These are phyloP conservation scores for Caenorhabditis imperialis DNA, from an alignment of 2,888 invertebrate species.

Conservation along the genomic window DNA sequence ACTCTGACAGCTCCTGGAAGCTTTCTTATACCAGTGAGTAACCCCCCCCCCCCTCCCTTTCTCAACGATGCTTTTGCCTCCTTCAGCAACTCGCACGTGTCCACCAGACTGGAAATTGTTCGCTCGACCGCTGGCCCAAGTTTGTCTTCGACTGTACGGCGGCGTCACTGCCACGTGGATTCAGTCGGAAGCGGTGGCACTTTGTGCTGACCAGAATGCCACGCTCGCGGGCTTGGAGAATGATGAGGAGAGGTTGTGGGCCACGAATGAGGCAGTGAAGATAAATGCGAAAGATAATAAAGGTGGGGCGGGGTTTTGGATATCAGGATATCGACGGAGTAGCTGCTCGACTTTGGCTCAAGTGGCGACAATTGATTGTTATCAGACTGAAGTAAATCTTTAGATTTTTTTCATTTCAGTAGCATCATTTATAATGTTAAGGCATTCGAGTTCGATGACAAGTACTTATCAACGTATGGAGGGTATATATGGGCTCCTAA, in stretches of 20 bases:
- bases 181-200: neutral
- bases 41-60: neutral
- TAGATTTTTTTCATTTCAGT: too few species aligned
- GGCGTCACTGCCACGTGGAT: neutral
- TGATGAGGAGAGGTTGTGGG: constrained; percentile 1
- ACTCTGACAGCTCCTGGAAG: neutral
- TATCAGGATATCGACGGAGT: neutral
- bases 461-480: neutral
- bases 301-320: constrained; percentile 10
- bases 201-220: neutral
- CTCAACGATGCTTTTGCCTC: neutral
- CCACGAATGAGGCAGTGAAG: neutral
- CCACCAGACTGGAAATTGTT: constrained; percentile 15
- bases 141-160: constrained; percentile 9
- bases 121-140: neutral
- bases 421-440: too few species aligned
- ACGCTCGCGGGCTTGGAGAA: constrained; percentile 15
- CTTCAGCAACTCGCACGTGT: constrained; percentile 11
- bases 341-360: neutral
- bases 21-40: too few species aligned
- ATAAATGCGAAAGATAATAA: neutral
- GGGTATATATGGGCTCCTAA: constrained; percentile 5
- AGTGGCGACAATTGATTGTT: neutral
- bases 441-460: constrained; percentile 10
- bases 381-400: neutral